phyloP scores from a whole-genome alignment of 2,113 vertebrate species.

The Rana temporaria region DNA sequence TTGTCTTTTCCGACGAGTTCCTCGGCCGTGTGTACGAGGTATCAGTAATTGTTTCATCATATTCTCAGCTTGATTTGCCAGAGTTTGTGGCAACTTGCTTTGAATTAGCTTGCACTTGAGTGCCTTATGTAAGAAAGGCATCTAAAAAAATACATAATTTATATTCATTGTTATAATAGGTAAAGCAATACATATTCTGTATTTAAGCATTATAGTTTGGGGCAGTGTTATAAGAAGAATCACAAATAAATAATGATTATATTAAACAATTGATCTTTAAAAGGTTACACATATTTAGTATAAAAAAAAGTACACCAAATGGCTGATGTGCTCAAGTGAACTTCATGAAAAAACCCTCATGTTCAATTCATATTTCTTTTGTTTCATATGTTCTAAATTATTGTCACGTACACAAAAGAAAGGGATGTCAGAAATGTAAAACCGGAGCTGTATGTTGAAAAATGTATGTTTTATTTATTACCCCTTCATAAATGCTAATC shows the following conservation, averaged over 20 bases:
- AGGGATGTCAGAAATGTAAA: constrained; percentile 35
- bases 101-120: too few relatives aligned
- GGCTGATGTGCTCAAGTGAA: constrained; percentile 31
- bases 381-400: constrained; percentile 43
- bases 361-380: constrained; percentile 19
- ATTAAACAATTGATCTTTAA: neutral
- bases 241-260: neutral
- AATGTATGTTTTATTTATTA: constrained; percentile 42
- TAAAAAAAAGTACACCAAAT: neutral
- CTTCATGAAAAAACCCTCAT: constrained; percentile 22
- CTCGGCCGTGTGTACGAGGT: too few relatives aligned
- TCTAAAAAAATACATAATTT: neutral
- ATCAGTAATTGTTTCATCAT: too few relatives aligned
- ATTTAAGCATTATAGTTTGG: neutral
- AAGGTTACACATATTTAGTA: neutral
- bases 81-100: too few relatives aligned
- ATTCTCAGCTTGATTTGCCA: too few relatives aligned
- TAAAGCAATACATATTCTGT: neutral
- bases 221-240: neutral
- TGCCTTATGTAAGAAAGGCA: too few relatives aligned
- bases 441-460: constrained; percentile 1
- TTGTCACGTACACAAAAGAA: constrained; percentile 9
- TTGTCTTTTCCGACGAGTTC: too few relatives aligned
- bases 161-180: neutral
- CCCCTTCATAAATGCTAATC: constrained; percentile 23